Evolutionary conservation across 1,140 invertebrate species (phyloP).

Genomic region (Drosophila pachea): DNA sequence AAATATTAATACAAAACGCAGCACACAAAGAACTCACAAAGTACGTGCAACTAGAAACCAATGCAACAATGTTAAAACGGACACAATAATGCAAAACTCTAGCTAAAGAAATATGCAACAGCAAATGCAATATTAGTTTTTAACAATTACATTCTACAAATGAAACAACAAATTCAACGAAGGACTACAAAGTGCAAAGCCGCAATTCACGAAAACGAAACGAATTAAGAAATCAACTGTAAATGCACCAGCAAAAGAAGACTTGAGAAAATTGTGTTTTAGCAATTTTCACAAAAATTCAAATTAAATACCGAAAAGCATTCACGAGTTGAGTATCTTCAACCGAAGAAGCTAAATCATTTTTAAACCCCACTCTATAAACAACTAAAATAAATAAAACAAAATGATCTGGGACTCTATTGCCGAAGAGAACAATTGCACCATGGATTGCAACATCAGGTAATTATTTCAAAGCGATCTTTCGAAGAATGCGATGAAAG

Average conservation of each 20-base stretch:
- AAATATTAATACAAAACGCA: constrained; percentile 31
- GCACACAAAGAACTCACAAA: constrained; percentile 45
- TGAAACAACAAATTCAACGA: constrained; percentile 39
- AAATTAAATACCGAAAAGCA: constrained; percentile 7
- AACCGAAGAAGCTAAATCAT: constrained; percentile 16
- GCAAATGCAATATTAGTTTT: constrained; percentile 69
- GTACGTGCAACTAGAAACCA: constrained; percentile 31
- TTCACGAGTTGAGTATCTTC: constrained; percentile 11
- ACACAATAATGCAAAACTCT: constrained; percentile 47
- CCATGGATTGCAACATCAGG: constrained; percentile 76
- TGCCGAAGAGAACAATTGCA: constrained; percentile 68
- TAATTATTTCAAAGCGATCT: constrained; percentile 54
- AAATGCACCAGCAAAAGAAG: constrained; percentile 52
- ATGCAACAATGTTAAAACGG: constrained; percentile 61
- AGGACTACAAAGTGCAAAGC: constrained; percentile 60
- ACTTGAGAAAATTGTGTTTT: constrained; percentile 70
- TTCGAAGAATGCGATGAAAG: not conserved
- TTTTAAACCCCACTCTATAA: constrained; percentile 24
- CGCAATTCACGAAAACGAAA: constrained; percentile 28
- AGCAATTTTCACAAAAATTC: constrained; percentile 65
- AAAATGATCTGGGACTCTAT: constrained; percentile 78
- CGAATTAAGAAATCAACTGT: constrained; percentile 48
- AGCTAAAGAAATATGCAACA: constrained; percentile 20
- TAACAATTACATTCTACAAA: constrained; percentile 37
- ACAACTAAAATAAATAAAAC: constrained; percentile 20